Evolutionary conservation across 2,113 vertebrate genomes (phyloP).

Genomic region (Mus musculus): DNA sequence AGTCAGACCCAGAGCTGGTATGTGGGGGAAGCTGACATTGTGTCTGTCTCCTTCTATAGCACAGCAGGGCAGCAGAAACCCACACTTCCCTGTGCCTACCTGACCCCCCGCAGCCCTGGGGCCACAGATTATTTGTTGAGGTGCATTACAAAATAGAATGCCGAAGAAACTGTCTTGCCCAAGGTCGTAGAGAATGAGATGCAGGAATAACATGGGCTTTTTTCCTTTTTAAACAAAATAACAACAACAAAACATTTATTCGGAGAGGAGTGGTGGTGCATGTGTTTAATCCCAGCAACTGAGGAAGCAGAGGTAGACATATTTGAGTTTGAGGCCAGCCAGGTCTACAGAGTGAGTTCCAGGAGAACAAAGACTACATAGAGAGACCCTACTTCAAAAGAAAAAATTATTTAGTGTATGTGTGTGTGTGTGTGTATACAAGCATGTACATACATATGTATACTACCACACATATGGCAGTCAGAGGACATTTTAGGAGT

Average conservation of each 20-base stretch:
- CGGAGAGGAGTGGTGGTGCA: background rate
- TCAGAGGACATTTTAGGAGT: too few relatives aligned
- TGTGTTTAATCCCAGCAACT: background rate
- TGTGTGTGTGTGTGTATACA: too few relatives aligned
- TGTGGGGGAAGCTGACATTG: background rate
- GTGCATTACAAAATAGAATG: background rate
- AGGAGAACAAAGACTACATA: background rate
- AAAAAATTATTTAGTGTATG: background rate
- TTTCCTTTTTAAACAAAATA: background rate
- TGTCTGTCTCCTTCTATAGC: fast-evolving
- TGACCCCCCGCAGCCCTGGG: background rate
- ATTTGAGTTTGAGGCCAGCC: background rate
- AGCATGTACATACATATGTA: too few relatives aligned
- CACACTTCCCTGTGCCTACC: background rate
- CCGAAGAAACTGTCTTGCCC: background rate
- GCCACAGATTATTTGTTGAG: background rate
- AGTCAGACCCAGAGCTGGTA: background rate
- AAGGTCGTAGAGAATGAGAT: background rate
- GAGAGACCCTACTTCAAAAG: background rate
- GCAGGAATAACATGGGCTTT: background rate
- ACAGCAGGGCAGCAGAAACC: background rate
- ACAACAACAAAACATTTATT: too few relatives aligned
- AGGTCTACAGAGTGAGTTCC: background rate
- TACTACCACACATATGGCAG: too few relatives aligned
- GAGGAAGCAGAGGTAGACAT: background rate